Evolutionary conservation across 1,140 invertebrate species (phyloP), one percentile per base, ranked within the genome.

Genomic region (Trichomalopsis sarcophagae): DNA sequence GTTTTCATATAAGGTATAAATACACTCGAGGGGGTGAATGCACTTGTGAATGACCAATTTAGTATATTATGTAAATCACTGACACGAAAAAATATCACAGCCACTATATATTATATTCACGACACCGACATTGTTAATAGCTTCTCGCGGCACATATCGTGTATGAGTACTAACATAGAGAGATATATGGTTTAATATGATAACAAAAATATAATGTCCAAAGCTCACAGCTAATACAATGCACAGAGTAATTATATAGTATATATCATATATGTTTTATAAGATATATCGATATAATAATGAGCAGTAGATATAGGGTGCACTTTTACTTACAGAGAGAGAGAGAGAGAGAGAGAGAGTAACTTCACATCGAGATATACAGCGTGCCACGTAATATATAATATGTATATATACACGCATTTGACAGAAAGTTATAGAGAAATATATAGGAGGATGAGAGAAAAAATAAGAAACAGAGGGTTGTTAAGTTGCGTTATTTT

Each of bases 1-100:
- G 62, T 75, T 66, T 44, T 40, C 7, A 76, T n/a, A 76, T 36
- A 68, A 75, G 23, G 30, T 71, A 30, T 27, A 71, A 71, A 71
- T 71, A 68, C 76, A 80, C 13, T 40, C 77, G 17, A 66, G 23
- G 66, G 62, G 76, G 73, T 80, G 77, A 81, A 86, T 86, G 79
- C 84, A 85, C 80, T 85, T 84, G 80, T 68, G 9, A 82, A 85
- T 82, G 73, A 78, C 50, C 76, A 84, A 68, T 78, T 85, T 33
- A 74, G 76, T 82, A 66, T 27, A 27, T 5, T 27, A 27, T 5
- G 27, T 73, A 73, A 30, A 21, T 73, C 33, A 73, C 69, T 33
- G 69, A 73, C 69, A 73, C 69, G 17, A 21, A 33, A 27, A 7
- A 21, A 62, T 62, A 62, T 62, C 55, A 62, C 55, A 62, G 21